Conservation (phyloP, 1,140 invertebrate genomes). For the Leptinotarsa texana region DNA sequence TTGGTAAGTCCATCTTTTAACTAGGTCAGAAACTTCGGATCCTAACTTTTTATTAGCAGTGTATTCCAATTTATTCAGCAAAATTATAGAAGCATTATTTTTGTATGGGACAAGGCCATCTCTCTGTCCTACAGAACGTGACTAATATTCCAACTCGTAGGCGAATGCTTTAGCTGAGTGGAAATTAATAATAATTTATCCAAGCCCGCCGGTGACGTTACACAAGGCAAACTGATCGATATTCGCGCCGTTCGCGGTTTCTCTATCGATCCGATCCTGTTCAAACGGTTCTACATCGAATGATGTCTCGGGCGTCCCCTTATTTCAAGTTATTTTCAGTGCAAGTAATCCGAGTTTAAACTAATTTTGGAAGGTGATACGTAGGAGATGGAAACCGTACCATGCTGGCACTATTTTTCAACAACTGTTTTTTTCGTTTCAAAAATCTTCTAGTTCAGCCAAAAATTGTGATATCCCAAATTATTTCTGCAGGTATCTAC, state of each 20-base stretch:
- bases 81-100: not conserved
- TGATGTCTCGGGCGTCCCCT: too few species aligned
- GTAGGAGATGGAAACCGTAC: too few species aligned
- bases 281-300: not conserved
- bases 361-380: too few species aligned
- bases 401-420: too few species aligned
- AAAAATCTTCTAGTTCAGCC: too few species aligned
- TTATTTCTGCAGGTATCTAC: too few species aligned
- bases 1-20: too few species aligned
- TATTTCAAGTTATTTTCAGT: too few species aligned
- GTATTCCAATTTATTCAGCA: not conserved
- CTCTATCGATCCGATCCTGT: not conserved
- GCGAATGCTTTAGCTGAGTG: not conserved
- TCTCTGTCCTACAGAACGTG: not conserved
- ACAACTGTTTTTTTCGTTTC: too few species aligned
- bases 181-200: conserved; percentile 4
- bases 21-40: too few species aligned
- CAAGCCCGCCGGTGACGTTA: not conserved
- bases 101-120: not conserved
- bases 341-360: too few species aligned
- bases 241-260: not conserved
- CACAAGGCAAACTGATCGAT: not conserved
- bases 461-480: too few species aligned
- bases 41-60: not conserved
- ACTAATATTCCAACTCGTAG: not conserved